A percentile compares a stretch with the other conserved stretches of the same genome.
Evolutionary conservation across 2,888 invertebrate genomes (phyloP).

Genomic region (Xylophagus ater): DNA sequence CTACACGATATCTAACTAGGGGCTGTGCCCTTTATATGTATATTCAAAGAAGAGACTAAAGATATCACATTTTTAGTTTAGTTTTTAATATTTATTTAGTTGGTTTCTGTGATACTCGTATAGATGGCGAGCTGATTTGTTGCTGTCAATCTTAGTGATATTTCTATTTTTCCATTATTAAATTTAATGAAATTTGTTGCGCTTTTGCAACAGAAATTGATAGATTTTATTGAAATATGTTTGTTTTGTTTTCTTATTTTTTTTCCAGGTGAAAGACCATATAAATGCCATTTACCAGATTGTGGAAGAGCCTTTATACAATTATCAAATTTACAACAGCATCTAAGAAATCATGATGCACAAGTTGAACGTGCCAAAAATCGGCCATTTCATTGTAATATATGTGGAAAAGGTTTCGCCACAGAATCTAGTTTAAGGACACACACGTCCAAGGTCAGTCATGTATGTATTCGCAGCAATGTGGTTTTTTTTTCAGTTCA

Average conservation of each 20-base stretch:
- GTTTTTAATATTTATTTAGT: no score
- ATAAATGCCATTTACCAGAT: constrained; percentile 91
- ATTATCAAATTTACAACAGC: constrained; percentile 91
- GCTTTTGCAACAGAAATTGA: no score
- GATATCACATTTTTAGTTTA: no score
- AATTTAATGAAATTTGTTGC: no score
- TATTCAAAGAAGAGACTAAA: no score
- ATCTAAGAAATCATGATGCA: constrained; percentile 90
- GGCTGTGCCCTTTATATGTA: no score
- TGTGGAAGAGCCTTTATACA: constrained; percentile 95
- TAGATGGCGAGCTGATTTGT: no score
- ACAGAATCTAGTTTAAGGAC: constrained; percentile 91
- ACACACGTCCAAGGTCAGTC: constrained; percentile 93
- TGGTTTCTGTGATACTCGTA: no score
- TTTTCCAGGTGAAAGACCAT: constrained; percentile 83
- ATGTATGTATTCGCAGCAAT: constrained; percentile 27
- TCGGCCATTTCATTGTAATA: constrained; percentile 89
- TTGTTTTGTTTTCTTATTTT: constrained; percentile 23
- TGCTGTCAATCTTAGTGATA: no score
- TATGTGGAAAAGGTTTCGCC: constrained; percentile 93
- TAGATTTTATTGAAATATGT: no score
- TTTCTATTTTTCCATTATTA: no score
- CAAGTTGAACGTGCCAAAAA: constrained; percentile 91
- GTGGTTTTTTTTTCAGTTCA: not conserved
- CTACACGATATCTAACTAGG: no score